A percentile compares a stretch with the other conserved stretches of the same genome.
These are phyloP conservation scores for Phalera bucephala DNA, from an alignment of 2,888 invertebrate genomes.

Conservation along the genomic window DNA sequence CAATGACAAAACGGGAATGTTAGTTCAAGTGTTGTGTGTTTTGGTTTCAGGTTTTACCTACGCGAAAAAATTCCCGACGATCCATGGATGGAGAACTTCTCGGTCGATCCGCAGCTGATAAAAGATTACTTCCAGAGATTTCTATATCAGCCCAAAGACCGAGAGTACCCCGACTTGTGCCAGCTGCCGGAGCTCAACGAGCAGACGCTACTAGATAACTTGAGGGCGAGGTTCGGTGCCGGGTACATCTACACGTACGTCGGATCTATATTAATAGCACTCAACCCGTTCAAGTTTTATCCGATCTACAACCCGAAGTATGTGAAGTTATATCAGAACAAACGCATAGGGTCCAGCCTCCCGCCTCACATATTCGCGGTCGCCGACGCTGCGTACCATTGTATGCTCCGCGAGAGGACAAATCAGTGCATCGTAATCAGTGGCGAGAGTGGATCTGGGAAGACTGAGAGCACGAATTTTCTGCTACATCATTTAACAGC, in stretches of 20 bases:
- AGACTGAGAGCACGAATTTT: constrained; percentile 98
- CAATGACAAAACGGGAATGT: constrained; percentile 9
- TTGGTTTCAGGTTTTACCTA: constrained; percentile 89
- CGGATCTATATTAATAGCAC: constrained; percentile 96
- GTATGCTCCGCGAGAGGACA: constrained; percentile 94
- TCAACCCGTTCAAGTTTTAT: constrained; percentile 97
- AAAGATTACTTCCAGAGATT: constrained; percentile 96
- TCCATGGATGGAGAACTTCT: constrained; percentile 93
- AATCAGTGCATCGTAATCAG: constrained; percentile 97
- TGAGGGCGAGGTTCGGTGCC: constrained; percentile 93
- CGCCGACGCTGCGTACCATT: constrained; percentile 96
- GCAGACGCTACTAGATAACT: constrained; percentile 94
- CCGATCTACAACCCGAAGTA: constrained; percentile 99
- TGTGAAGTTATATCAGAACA: constrained; percentile 97
- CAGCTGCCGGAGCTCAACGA: constrained; percentile 98
- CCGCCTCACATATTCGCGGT: constrained; percentile 99
- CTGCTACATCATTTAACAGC: constrained; percentile 97
- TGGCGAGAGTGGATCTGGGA: constrained; percentile 97
- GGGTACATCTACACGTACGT: constrained; percentile 98
- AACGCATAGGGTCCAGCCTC: constrained; percentile 93
- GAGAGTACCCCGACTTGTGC: constrained; percentile 97
- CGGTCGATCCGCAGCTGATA: constrained; percentile 95
- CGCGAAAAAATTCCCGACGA: constrained; percentile 93
- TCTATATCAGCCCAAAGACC: constrained; percentile 94
- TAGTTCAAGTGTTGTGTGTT: constrained; percentile 16